A percentile compares a stretch with the other conserved stretches of the same genome.
Conservation (phyloP, 2,888 invertebrate genomes). For the Cetonia aurata region DNA sequence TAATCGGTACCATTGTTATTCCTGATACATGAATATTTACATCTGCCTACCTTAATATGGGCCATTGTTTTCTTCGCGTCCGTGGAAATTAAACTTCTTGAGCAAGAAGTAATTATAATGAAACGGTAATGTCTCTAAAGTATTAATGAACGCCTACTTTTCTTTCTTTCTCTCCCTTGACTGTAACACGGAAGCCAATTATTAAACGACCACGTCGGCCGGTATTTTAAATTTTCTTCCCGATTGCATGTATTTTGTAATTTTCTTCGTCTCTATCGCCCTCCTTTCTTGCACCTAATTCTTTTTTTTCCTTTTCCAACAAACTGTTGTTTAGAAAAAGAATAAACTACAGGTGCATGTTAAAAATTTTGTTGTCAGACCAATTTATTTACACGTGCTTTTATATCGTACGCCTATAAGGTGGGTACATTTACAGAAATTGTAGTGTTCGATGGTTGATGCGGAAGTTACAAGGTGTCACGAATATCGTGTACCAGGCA, state of each 20-base stretch:
- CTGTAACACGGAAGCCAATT: constrained; percentile 41
- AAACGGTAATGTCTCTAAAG: constrained; percentile 50
- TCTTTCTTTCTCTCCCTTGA: constrained; percentile 15
- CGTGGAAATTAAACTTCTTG: constrained; percentile 55
- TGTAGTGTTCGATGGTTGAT: constrained; percentile 50
- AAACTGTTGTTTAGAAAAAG: constrained; percentile 29
- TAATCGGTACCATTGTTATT: constrained; percentile 57
- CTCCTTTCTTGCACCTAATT: constrained; percentile 8
- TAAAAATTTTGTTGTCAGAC: constrained; percentile 48
- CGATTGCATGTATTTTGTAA: constrained; percentile 40
- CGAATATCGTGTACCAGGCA: constrained; percentile 55
- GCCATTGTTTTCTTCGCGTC: constrained; percentile 57
- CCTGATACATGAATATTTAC: constrained; percentile 58
- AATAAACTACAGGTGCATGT: constrained; percentile 49
- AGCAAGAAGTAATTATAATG: constrained; percentile 54
- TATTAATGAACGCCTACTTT: constrained; percentile 41
- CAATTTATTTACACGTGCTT: constrained; percentile 53
- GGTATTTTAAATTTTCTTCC: constrained; percentile 35
- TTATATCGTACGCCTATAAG: constrained; percentile 45
- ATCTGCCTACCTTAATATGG: constrained; percentile 58
- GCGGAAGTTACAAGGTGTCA: constrained; percentile 56
- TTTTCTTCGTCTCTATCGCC: constrained; percentile 38
- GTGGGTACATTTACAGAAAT: constrained; percentile 46
- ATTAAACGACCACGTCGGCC: constrained; percentile 18
- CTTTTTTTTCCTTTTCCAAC: constrained; percentile 11